Percentiles rank a stretch among this genome's conserved stretches.
phyloP scores from a whole-genome alignment of 2,797 vertebrate genomes.

The Sebastes itinus region DNA sequence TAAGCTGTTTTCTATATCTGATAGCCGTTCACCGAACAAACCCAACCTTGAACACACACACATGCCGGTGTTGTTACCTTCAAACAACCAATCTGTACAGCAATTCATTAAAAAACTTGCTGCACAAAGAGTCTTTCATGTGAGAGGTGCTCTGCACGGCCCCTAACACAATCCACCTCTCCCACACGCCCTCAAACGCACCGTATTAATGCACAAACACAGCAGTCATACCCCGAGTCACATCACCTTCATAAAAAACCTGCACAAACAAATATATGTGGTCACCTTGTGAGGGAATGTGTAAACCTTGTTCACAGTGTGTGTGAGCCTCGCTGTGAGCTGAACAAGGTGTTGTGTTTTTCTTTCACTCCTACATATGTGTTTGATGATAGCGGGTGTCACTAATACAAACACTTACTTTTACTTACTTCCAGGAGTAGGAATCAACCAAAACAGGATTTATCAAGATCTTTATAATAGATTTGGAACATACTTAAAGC shows the following conservation, averaged over 20 bases:
- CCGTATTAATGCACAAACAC: constrained; percentile 37
- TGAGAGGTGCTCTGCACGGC: not conserved
- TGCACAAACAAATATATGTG: constrained; percentile 44
- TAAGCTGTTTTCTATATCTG: constrained; percentile 16
- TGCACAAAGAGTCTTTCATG: constrained; percentile 46
- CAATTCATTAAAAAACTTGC: constrained; percentile 33
- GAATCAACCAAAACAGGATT: not conserved
- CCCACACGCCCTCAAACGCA: constrained; percentile 13
- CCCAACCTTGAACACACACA: constrained; percentile 25
- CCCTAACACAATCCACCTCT: constrained; percentile 19
- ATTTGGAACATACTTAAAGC: not conserved
- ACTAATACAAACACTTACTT: not conserved
- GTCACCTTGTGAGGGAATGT: constrained; percentile 15
- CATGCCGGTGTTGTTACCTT: constrained; percentile 7
- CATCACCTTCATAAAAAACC: constrained; percentile 26
- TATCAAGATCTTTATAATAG: not conserved
- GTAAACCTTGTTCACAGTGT: constrained; percentile 12
- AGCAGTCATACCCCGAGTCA: constrained; percentile 24
- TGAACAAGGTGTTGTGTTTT: constrained; percentile 48
- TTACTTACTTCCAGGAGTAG: not conserved
- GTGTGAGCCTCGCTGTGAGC: not conserved
- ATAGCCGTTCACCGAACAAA: constrained; percentile 21
- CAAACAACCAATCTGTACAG: constrained; percentile 37
- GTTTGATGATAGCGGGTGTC: constrained; percentile 8
- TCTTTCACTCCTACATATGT: constrained; percentile 8